These are phyloP conservation scores for Cardiocondyla obscurior DNA, from an alignment of 1,140 invertebrate genomes.

Conservation along the genomic window DNA sequence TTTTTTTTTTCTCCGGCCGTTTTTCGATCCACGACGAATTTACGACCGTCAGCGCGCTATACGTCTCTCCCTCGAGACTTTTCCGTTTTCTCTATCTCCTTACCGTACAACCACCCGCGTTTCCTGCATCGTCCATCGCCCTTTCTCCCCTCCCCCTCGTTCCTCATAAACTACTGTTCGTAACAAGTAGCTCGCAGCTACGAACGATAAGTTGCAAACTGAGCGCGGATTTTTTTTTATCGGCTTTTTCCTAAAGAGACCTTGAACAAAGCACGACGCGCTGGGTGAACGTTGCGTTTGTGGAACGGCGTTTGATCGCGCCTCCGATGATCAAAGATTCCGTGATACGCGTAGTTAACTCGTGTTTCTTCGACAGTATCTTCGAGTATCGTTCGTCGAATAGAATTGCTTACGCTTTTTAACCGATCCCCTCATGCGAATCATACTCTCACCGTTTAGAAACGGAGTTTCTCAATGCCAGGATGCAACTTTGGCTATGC, in stretches of 20 bases:
- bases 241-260: conserved; percentile 2
- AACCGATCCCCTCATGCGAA: too few species aligned
- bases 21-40: conserved; percentile 50
- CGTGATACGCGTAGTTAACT: neutral
- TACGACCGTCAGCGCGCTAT: conserved; percentile 24
- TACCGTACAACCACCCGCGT: neutral
- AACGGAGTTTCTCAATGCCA: too few species aligned
- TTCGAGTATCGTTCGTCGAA: too few species aligned
- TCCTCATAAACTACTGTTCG: conserved; percentile 49
- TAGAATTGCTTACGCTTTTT: too few species aligned
- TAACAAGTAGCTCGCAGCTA: conserved; percentile 45
- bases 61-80: conserved; percentile 28
- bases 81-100: conserved; percentile 5
- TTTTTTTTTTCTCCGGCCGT: conserved; percentile 2
- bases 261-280: neutral
- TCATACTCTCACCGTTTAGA: too few species aligned
- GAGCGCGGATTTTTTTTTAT: conserved; percentile 4
- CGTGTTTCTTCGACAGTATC: too few species aligned
- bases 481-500: too few species aligned
- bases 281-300: neutral
- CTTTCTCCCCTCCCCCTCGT: neutral
- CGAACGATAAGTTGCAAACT: conserved; percentile 22
- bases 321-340: too few species aligned
- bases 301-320: too few species aligned
- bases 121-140: neutral